Percentiles rank a stretch among this genome's conserved stretches.
Evolutionary conservation across 2,113 vertebrate species (phyloP).

Genomic region (Salminus brasiliensis): DNA sequence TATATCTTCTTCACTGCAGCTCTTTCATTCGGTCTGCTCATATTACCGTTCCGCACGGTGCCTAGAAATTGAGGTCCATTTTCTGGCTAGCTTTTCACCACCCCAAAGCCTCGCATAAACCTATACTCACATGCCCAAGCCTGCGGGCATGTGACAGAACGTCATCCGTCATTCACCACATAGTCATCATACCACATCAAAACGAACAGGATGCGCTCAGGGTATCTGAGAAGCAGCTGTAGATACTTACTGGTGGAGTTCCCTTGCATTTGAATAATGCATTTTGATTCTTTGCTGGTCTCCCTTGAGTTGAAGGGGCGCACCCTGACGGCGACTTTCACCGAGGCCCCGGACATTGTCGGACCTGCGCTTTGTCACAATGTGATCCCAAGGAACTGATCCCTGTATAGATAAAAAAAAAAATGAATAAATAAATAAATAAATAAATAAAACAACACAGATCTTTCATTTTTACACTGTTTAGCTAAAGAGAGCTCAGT

Average conservation of each 20-base stretch:
- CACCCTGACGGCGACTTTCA: conserved; percentile 97
- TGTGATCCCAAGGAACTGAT: conserved; percentile 47
- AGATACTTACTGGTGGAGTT: conserved; percentile 94
- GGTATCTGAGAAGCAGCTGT: conserved; percentile 21
- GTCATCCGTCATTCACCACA: conserved; percentile 18
- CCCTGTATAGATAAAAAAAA: conserved; percentile 55
- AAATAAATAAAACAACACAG: too few species aligned
- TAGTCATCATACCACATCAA: conserved; percentile 29
- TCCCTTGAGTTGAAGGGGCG: conserved; percentile 97
- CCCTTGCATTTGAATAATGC: conserved; percentile 99
- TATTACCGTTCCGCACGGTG: conserved; percentile 8
- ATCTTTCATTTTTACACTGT: not conserved
- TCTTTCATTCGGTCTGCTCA: not conserved
- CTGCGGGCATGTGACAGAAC: conserved; percentile 31
- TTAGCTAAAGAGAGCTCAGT: not conserved
- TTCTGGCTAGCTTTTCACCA: conserved; percentile 18
- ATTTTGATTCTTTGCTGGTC: conserved; percentile 94
- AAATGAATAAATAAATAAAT: too few species aligned
- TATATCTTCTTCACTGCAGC: conserved; percentile 45
- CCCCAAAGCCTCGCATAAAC: conserved; percentile 15
- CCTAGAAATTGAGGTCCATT: not conserved
- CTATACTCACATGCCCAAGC: conserved; percentile 7
- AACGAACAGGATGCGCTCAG: conserved; percentile 19
- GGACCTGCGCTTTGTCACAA: conserved; percentile 55
- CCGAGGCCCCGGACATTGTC: conserved; percentile 95